Percentiles rank a stretch among this genome's conserved stretches.
phyloP scores from a whole-genome alignment of 2,797 vertebrate species.

The Bovichtus variegatus region DNA sequence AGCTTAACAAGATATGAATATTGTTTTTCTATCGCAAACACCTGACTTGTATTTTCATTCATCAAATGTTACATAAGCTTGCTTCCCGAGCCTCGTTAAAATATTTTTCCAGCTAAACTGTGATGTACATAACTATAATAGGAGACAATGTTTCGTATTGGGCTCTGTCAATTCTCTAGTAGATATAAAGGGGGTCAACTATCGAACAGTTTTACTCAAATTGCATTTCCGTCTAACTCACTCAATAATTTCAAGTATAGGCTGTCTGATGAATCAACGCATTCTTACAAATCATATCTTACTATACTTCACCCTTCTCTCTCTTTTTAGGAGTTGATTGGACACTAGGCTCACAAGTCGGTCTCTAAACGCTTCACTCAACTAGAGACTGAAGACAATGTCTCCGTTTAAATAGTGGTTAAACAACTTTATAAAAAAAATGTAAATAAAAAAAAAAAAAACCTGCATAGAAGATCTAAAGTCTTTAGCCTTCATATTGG shows the following conservation, averaged over 20 bases:
- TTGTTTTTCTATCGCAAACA: neutral
- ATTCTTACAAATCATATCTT: neutral
- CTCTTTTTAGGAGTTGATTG: too few species aligned
- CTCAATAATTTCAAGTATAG: neutral
- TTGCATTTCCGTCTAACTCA: neutral
- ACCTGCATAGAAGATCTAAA: too few species aligned
- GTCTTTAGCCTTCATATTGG: neutral
- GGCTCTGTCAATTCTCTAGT: neutral
- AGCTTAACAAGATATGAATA: neutral
- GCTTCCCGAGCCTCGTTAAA: neutral
- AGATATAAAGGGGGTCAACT: neutral
- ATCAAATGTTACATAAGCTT: neutral
- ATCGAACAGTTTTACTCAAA: neutral
- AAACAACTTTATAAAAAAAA: too few species aligned
- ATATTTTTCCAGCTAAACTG: neutral
- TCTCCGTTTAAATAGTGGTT: too few species aligned
- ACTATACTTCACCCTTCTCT: neutral
- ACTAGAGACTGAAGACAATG: too few species aligned
- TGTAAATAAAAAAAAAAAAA: too few species aligned
- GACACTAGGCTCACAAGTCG: too few species aligned
- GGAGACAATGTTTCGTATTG: neutral
- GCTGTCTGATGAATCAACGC: neutral
- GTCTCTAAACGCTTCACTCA: too few species aligned
- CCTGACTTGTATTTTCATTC: neutral
- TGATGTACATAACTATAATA: neutral